phyloP scores from a whole-genome alignment of 2,113 vertebrate genomes.

The Zootoca vivipara region DNA sequence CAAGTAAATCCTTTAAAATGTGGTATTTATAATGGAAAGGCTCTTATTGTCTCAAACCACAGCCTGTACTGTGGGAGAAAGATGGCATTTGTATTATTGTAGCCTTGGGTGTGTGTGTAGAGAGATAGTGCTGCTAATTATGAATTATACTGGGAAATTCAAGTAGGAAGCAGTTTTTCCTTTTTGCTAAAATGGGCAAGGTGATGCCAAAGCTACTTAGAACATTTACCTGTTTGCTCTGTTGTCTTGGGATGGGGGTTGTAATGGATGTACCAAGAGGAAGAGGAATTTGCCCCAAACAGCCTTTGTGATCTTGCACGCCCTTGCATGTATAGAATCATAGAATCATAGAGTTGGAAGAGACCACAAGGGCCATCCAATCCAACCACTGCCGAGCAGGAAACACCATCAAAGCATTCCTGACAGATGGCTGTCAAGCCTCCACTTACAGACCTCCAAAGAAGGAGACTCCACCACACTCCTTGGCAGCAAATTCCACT shows the following conservation, averaged over 20 bases:
- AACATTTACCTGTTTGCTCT: slow-evolving; percentile 19
- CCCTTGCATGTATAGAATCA: too few relatives aligned
- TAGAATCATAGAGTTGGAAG: too few relatives aligned
- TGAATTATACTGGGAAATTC: slow-evolving; percentile 65
- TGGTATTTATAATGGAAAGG: slow-evolving; percentile 53
- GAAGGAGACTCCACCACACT: too few relatives aligned
- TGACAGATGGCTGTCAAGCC: too few relatives aligned
- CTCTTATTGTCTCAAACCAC: slow-evolving; percentile 66
- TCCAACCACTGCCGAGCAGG: too few relatives aligned
- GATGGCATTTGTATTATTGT: slow-evolving; percentile 61
- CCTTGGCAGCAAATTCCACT: too few relatives aligned
- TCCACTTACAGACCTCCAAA: too few relatives aligned
- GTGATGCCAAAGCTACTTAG: slow-evolving; percentile 45
- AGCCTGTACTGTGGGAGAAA: slow-evolving; percentile 50
- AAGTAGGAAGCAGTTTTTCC: slow-evolving; percentile 58
- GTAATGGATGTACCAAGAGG: too few relatives aligned
- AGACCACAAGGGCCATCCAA: too few relatives aligned
- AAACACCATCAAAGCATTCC: too few relatives aligned
- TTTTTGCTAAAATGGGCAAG: slow-evolving; percentile 48
- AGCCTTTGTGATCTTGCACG: too few relatives aligned
- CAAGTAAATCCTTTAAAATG: slow-evolving; percentile 68
- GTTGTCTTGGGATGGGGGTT: neutral
- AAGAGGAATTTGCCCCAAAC: neutral
- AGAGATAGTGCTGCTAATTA: neutral
- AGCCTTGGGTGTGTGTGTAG: slow-evolving; percentile 51